These are phyloP conservation scores for Cherax destructor DNA, from an alignment of 1,140 invertebrate species.

Conservation along the genomic window DNA sequence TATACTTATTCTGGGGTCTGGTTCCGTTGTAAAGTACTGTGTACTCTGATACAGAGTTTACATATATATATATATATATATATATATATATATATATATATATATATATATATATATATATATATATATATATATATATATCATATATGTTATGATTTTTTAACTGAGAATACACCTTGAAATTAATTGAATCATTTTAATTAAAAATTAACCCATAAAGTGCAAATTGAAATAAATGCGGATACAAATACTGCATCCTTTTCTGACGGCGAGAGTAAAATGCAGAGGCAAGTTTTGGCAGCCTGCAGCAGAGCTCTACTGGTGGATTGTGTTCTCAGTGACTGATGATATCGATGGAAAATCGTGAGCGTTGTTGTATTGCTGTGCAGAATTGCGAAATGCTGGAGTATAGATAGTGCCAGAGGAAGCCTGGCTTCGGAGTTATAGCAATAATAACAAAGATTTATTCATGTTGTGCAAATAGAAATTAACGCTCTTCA, in stretches of 20 bases:
- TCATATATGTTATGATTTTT: neutral
- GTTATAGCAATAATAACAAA: neutral
- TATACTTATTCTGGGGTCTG: too few relatives aligned
- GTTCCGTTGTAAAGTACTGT: too few relatives aligned
- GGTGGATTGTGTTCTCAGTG: conserved; percentile 28
- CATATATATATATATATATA: too few relatives aligned
- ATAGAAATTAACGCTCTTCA: neutral
- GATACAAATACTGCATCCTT: neutral
- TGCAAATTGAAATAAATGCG: neutral
- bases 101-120: conserved; percentile 46
- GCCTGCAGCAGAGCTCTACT: neutral
- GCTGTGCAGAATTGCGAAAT: conserved; percentile 32
- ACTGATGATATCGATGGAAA: conserved; percentile 27
- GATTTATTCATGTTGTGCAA: neutral
- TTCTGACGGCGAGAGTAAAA: neutral
- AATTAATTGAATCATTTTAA: neutral
- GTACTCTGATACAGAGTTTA: too few relatives aligned
- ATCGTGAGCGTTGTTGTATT: conserved; percentile 41
- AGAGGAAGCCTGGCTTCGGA: neutral
- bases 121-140: conserved; percentile 37
- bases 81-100: conserved; percentile 33
- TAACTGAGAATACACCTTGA: neutral
- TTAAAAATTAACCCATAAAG: neutral
- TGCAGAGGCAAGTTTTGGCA: neutral
- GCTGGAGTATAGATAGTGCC: neutral